Base-by-base conservation (phyloP, 2,113 vertebrate genomes). In the Centrocercus urophasianus region DNA sequence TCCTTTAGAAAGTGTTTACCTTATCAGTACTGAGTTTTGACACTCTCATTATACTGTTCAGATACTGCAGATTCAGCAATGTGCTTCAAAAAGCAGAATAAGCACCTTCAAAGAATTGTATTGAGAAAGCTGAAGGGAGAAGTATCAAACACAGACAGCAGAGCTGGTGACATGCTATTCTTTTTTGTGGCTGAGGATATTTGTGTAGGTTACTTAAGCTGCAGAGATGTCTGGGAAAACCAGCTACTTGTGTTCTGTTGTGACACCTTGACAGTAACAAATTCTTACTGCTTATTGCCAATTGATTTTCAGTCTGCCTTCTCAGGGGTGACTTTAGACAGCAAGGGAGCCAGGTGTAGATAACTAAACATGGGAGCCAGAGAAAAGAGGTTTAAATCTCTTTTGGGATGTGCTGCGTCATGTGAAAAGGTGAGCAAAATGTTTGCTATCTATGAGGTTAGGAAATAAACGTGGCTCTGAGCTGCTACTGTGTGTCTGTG, bases 301-400 rank as follows among this genome's bases (percentile, higher is more conserved):
- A 74, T 75, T 88, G 82, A 75, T 95, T 93, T 91, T 93, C 85
- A 89, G 85, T 88, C 57, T 47, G 34, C n/a, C 34, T 86, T 89
- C 47, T 74, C 72, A 70, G 38, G 69, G 72, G 72, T 77, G 56
- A 93, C 79, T 90, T 96, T 63, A 93, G 56, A 80, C 71, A 88
- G 60, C 54, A 91, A 27, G 2, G 22, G 87, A 94, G 56, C 38
- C 88, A 60, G 42, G 30, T 77, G 36, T 25, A 88, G 79, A 80
- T 80, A 90, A 93, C 59, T 83, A 60, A 80, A 71, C 13, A 64
- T 34, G 32, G 79, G 21, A 88, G n/a, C 2, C 24, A 66, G 14
- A 17, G 32, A 87, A 88, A 93, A 83, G 64, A 88, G 50, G 38
- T 90, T 83, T 91, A 86, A 88, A 77, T 81, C 50, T 88, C 85